phyloP scores from a whole-genome alignment of 2,888 invertebrate species.

The Drosophila austrosaltans region DNA sequence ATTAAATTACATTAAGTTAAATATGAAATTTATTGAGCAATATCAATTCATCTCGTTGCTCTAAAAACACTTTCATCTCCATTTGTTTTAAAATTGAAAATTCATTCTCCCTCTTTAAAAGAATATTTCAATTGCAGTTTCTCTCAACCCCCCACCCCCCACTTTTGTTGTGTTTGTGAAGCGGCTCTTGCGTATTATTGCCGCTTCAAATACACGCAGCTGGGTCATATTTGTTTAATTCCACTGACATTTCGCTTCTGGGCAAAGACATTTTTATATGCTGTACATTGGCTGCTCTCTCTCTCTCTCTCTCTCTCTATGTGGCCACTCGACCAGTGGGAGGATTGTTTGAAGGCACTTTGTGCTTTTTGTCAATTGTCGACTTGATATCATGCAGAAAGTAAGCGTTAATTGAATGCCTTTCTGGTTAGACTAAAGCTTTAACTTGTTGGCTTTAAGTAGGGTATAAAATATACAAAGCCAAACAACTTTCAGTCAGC shows the following conservation, averaged over 20 bases:
- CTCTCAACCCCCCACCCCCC: neutral
- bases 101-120: neutral
- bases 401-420: constrained; percentile 69
- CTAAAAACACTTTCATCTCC: constrained; percentile 25
- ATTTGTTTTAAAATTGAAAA: neutral
- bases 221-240: constrained; percentile 69
- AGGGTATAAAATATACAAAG: neutral
- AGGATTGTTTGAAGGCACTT: constrained; percentile 27
- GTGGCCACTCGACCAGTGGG: neutral
- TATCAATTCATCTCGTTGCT: no score
- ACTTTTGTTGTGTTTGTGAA: constrained; percentile 25
- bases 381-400: constrained; percentile 33
- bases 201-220: constrained; percentile 28
- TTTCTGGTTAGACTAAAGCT: constrained; percentile 25
- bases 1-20: no score
- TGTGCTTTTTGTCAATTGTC: constrained; percentile 60
- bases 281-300: neutral
- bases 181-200: constrained; percentile 44
- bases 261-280: constrained; percentile 42
- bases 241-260: constrained; percentile 62
- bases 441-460: constrained; percentile 7
- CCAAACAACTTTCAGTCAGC: neutral
- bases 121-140: constrained; percentile 25
- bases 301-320: no score
- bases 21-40: no score